These are phyloP conservation scores for Quiscalus mexicanus DNA, from an alignment of 2,113 vertebrate genomes.

Conservation along the genomic window DNA sequence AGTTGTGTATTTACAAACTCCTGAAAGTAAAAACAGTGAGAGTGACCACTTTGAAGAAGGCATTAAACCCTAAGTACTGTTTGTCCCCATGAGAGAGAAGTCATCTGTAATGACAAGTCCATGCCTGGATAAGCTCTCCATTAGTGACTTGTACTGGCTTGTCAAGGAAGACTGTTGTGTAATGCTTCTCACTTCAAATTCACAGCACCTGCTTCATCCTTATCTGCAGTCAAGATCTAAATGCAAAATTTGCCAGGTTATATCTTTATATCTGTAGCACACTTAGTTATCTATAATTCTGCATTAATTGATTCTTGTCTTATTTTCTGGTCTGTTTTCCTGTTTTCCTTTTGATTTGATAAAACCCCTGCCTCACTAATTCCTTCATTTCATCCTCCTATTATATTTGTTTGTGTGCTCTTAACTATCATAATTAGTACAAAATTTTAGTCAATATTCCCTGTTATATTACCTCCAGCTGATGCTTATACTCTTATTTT, in stretches of 20 bases:
- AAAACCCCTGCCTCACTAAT: neutral
- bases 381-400: neutral
- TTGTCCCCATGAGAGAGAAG: neutral
- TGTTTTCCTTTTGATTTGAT: neutral
- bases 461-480: neutral
- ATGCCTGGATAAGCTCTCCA: neutral
- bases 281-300: neutral
- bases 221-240: neutral
- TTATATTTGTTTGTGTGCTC: neutral
- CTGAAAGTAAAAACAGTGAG: neutral
- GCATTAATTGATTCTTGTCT: neutral
- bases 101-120: neutral
- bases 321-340: neutral
- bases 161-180: neutral
- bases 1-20: neutral
- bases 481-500: neutral
- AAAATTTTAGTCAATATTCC: neutral
- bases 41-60: neutral
- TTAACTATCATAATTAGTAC: neutral
- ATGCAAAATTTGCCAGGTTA: neutral
- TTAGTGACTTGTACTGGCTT: neutral
- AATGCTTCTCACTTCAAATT: neutral
- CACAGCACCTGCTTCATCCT: neutral
- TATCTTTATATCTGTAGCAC: neutral
- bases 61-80: neutral